A percentile compares a stretch with the other conserved stretches of the same genome.
phyloP scores from a whole-genome alignment of 2,113 vertebrate genomes.

The Poeciliopsis retropinna region DNA sequence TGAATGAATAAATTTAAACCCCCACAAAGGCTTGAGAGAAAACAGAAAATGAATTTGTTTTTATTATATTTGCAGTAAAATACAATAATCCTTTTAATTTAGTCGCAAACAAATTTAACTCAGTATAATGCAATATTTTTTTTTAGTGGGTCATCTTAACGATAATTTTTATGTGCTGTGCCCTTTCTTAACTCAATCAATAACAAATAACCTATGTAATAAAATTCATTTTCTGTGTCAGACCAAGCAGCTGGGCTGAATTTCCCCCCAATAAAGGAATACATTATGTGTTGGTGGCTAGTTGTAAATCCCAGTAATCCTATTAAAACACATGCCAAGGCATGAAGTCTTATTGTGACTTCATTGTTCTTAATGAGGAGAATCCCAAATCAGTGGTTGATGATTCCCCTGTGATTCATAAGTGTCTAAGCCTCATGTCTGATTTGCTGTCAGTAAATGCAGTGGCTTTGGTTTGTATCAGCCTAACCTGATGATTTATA shows the following conservation, averaged over 20 bases:
- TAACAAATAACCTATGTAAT: neutral
- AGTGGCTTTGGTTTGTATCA: neutral
- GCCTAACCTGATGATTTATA: neutral
- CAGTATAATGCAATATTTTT: no score
- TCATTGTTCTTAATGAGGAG: neutral
- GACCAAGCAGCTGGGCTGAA: conserved; percentile 57
- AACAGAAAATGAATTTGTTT: neutral
- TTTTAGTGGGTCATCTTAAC: no score
- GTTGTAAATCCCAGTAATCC: conserved; percentile 42
- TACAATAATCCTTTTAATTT: neutral
- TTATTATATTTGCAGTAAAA: neutral
- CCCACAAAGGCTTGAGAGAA: no score
- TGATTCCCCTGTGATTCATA: conserved; percentile 7
- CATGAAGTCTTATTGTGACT: neutral
- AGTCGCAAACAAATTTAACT: neutral
- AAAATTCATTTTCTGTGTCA: neutral
- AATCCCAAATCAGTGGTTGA: neutral
- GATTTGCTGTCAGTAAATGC: neutral
- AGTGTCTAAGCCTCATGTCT: neutral
- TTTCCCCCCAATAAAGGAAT: conserved; percentile 51
- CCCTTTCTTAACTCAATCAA: neutral
- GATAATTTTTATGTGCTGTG: no score
- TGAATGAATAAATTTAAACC: neutral
- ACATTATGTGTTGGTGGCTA: conserved; percentile 53
- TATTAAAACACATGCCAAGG: conserved; percentile 9